Evolutionary conservation across 2,797 vertebrate genomes (phyloP).

Genomic region (Leptoclinus maculatus): DNA sequence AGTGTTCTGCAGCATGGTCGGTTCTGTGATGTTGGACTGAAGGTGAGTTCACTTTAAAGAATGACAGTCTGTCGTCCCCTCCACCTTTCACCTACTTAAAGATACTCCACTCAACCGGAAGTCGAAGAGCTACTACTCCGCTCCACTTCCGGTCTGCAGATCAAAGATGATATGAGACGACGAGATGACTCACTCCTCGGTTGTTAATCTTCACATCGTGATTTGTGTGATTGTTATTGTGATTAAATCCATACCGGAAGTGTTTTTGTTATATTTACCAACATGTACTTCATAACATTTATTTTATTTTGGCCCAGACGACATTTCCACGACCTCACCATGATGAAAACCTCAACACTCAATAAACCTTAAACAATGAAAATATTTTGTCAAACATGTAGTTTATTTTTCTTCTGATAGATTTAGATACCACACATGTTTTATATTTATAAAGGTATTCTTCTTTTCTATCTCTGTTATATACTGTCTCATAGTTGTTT

Average conservation of each 20-base stretch:
- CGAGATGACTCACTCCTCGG: not conserved
- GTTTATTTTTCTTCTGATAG: no score
- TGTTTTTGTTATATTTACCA: no score
- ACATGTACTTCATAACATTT: no score
- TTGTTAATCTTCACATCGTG: not conserved
- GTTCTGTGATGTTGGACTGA: accelerated
- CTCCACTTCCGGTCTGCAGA: conserved; percentile 29
- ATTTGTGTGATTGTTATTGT: not conserved
- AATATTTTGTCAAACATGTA: no score
- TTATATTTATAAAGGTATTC: not conserved
- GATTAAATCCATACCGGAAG: no score
- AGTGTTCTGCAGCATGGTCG: conserved; percentile 81
- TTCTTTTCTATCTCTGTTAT: not conserved
- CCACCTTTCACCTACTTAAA: conserved; percentile 72
- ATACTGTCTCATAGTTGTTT: not conserved
- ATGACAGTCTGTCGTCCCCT: not conserved
- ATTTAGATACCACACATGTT: no score
- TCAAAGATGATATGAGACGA: not conserved
- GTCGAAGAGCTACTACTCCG: accelerated
- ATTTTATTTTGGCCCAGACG: no score
- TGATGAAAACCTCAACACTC: no score
- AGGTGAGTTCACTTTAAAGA: not conserved
- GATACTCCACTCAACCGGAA: conserved; percentile 23
- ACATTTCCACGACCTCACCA: no score
- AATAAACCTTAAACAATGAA: no score